A percentile compares a stretch with the other conserved stretches of the same genome.
Conservation (phyloP, 2,888 invertebrate genomes). For the Graphium colonna region DNA sequence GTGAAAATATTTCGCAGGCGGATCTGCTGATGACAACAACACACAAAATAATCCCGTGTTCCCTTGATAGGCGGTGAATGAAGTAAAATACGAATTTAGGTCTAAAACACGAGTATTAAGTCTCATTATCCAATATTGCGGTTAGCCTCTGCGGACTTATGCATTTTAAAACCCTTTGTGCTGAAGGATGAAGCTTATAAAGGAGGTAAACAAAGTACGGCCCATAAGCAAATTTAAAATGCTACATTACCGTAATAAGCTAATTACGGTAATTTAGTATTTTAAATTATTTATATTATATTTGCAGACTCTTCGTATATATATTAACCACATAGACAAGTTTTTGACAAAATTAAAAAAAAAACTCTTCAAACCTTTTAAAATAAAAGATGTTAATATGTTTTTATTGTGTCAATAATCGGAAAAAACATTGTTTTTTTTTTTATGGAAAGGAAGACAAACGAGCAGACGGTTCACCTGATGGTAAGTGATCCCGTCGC, state of each 20-base stretch:
- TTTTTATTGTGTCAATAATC: too few relatives aligned
- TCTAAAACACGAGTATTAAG: background rate
- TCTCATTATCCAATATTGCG: background rate
- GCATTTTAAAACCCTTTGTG: constrained; percentile 16
- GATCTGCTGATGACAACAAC: constrained; percentile 51
- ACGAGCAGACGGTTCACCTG: too few relatives aligned
- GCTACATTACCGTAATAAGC: background rate
- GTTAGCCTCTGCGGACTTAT: background rate
- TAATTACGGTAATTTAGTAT: too few relatives aligned
- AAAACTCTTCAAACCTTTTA: too few relatives aligned
- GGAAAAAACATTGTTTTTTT: too few relatives aligned
- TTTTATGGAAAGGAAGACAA: too few relatives aligned
- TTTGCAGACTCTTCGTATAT: too few relatives aligned
- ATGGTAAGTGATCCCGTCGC: too few relatives aligned
- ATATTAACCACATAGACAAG: too few relatives aligned
- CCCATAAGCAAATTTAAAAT: background rate
- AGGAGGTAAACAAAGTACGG: constrained; percentile 10
- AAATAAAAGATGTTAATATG: too few relatives aligned
- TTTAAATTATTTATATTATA: too few relatives aligned
- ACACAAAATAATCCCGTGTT: constrained; percentile 32
- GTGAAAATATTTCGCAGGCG: constrained; percentile 56
- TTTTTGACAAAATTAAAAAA: too few relatives aligned
- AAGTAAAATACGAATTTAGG: background rate
- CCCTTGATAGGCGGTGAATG: constrained; percentile 17
- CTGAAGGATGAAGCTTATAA: background rate